A percentile compares a stretch with the other conserved stretches of the same genome.
phyloP scores from a whole-genome alignment of 2,797 vertebrate species.

The Sorex maritimensis region DNA sequence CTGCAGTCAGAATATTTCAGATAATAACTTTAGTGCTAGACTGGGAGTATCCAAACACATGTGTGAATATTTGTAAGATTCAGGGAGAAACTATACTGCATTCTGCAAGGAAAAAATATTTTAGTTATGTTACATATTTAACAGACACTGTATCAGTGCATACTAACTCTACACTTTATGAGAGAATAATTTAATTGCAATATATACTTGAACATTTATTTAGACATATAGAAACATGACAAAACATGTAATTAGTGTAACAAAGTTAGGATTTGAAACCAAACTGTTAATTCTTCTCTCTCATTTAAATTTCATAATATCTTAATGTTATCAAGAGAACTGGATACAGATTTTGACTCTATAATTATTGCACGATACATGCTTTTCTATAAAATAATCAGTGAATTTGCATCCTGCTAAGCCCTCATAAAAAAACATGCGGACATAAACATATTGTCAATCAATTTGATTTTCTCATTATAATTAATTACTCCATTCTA shows the following conservation, averaged over 20 bases:
- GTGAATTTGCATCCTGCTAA: too few relatives aligned
- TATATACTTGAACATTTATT: background rate
- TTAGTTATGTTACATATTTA: background rate
- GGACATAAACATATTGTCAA: background rate
- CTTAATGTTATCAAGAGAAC: background rate
- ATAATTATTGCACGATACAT: background rate
- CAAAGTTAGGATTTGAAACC: background rate
- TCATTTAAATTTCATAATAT: background rate
- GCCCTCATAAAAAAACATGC: too few relatives aligned
- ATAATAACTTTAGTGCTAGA: background rate
- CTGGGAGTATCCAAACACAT: background rate
- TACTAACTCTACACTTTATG: background rate
- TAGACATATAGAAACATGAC: background rate
- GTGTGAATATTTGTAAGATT: background rate
- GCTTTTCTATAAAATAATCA: background rate
- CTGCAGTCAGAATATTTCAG: background rate
- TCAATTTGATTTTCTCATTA: background rate
- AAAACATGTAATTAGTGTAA: slow-evolving; percentile 14
- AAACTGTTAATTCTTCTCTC: background rate
- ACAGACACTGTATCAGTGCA: background rate
- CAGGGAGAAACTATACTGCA: background rate
- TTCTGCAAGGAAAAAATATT: background rate
- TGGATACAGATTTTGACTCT: background rate
- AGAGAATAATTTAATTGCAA: slow-evolving; percentile 53
- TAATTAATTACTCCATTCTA: background rate